A percentile compares a stretch with the other conserved stretches of the same genome.
phyloP scores from a whole-genome alignment of 2,888 invertebrate genomes.

The Caradrina clavipalpis region DNA sequence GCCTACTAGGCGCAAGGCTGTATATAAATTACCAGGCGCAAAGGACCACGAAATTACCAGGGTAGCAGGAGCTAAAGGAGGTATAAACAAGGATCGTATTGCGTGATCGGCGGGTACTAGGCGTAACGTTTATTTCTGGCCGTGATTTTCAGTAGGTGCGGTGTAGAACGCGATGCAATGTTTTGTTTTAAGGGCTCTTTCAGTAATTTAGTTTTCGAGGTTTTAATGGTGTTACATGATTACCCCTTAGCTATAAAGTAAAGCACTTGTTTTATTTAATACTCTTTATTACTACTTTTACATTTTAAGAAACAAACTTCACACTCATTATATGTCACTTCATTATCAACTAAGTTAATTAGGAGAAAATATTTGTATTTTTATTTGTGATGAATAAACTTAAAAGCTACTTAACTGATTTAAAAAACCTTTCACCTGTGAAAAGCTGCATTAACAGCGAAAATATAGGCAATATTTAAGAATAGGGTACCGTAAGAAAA shows the following conservation, averaged over 20 bases:
- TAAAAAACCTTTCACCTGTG: too few relatives aligned
- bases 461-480: too few relatives aligned
- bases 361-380: too few relatives aligned
- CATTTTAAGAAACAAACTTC: too few relatives aligned
- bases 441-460: too few relatives aligned
- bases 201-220: slow-evolving; percentile 28
- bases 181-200: slow-evolving; percentile 40
- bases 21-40: slow-evolving; percentile 62
- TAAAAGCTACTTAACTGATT: too few relatives aligned
- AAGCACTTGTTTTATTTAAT: not conserved
- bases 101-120: slow-evolving; percentile 57
- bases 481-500: too few relatives aligned
- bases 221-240: slow-evolving; percentile 3
- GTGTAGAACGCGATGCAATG: slow-evolving; percentile 33
- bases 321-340: too few relatives aligned
- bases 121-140: slow-evolving; percentile 56
- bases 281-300: too few relatives aligned
- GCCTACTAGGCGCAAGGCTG: slow-evolving; percentile 42
- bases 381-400: too few relatives aligned
- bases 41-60: slow-evolving; percentile 55
- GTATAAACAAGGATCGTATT: slow-evolving; percentile 59
- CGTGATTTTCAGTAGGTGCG: slow-evolving; percentile 57
- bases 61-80: slow-evolving; percentile 50
- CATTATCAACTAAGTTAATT: too few relatives aligned
- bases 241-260: not conserved